Base-by-base conservation (phyloP, 2,797 vertebrate species). In the Tauraco hartlaubi region DNA sequence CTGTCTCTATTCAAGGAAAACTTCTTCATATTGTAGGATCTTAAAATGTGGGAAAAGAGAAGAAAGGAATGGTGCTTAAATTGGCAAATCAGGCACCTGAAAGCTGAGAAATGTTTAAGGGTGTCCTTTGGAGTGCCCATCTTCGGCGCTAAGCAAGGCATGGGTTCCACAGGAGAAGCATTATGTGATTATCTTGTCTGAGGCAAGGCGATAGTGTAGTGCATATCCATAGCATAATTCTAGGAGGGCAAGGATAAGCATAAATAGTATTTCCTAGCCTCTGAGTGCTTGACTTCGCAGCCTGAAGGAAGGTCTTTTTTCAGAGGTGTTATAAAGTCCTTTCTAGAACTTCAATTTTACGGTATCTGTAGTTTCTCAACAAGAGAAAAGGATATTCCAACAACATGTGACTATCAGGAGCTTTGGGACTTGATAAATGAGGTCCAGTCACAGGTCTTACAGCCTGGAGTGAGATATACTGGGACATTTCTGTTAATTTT, bases 181-280 rank as follows among this genome's bases (percentile, higher is more conserved):
- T 49, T 64, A 15, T 0, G 0, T 21, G 41, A 31, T 2, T 2
- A 13, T 17, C 11, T 77, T 2, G 0, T n/a, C 33, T 84, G 62
- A 35, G 39, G 48, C 41, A 75, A 74, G 29, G 11, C 49, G 33
- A 2, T 22, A 18, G 6, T 17, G 22, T 12, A 51, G 19, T 48
- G 16, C 35, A 9, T 68, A 9, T n/a, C 46, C 23, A 11, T 21
- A 66, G 9, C 43, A 12, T 28, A 28, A 31, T 11, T 77, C 1
- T 18, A 41, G 59, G 39, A 76, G 39, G 14, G 20, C 10, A 52
- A 33, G 12, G 12, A 11, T 51, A 66, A 63, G 11, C 46, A 25
- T 64, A 69, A 67, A 61, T 17, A 5, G 4, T 67, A 13, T 74
- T 91, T 76, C 31, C 31, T 71, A 52, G 12, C 18, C 6, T 44